phyloP scores from a whole-genome alignment of 2,113 vertebrate genomes.

The Girardinichthys multiradiatus region DNA sequence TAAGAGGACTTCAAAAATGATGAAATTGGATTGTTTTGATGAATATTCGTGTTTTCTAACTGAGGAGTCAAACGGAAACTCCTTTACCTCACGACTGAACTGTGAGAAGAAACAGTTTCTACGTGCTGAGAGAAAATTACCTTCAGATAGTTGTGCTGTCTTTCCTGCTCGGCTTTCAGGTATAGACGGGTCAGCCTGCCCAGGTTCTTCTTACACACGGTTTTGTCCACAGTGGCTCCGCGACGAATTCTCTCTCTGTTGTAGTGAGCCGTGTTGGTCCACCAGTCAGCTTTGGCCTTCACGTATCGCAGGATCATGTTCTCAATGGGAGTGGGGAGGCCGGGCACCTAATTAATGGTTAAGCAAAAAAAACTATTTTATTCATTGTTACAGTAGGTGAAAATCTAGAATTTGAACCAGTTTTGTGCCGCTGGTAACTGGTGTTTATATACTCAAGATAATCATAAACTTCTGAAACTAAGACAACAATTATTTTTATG shows the following conservation, averaged over 20 bases:
- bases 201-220: conserved; percentile 98
- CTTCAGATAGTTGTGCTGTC: conserved; percentile 99
- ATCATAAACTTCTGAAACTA: too few relatives aligned
- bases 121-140: conserved; percentile 40
- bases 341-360: conserved; percentile 86
- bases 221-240: conserved; percentile 98
- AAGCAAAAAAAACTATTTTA: neutral
- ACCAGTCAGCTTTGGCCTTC: conserved; percentile 99
- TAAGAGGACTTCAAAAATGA: conserved; percentile 40
- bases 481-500: too few relatives aligned
- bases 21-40: neutral
- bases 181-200: conserved; percentile 96
- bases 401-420: neutral
- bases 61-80: neutral
- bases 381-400: neutral
- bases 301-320: conserved; percentile 99
- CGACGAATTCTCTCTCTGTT: conserved; percentile 98
- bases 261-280: conserved; percentile 99
- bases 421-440: too few relatives aligned
- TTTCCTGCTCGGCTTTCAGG: conserved; percentile 97
- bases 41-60: neutral
- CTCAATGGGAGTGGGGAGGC: conserved; percentile 97
- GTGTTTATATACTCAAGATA: neutral
- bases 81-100: neutral
- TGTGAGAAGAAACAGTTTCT: too few relatives aligned